A percentile compares a stretch with the other conserved stretches of the same genome.
Evolutionary conservation across 2,797 vertebrate genomes (phyloP).

Genomic region (Phoxinus dragarum): DNA sequence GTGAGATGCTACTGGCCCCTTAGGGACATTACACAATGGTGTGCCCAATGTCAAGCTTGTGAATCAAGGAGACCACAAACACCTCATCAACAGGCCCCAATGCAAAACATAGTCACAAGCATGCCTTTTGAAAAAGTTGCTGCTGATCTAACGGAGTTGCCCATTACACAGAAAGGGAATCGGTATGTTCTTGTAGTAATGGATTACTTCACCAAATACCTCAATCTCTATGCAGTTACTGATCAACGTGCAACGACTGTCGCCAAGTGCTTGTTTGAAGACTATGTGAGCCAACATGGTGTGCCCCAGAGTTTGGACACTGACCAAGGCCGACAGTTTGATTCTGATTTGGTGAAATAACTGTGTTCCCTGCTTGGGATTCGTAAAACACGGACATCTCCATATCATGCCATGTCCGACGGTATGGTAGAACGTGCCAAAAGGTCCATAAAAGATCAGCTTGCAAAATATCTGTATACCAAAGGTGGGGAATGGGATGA

Average conservation of each 20-base stretch:
- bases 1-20: slow-evolving; percentile 37
- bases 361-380: background rate
- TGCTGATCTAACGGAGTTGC: too few relatives aligned
- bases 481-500: slow-evolving; percentile 3
- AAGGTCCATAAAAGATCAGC: background rate
- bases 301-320: background rate
- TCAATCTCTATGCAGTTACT: slow-evolving; percentile 31
- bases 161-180: too few relatives aligned
- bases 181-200: slow-evolving; percentile 34
- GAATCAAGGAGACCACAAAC: slow-evolving; percentile 6
- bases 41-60: slow-evolving; percentile 43
- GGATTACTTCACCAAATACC: slow-evolving; percentile 41
- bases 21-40: slow-evolving; percentile 12
- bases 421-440: background rate
- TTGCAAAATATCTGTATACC: background rate
- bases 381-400: background rate
- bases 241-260: slow-evolving; percentile 19
- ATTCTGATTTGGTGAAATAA: slow-evolving; percentile 5
- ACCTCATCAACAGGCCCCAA: background rate
- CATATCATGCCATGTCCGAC: background rate
- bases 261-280: slow-evolving; percentile 50
- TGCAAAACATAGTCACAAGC: too few relatives aligned
- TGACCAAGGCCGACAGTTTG: slow-evolving; percentile 5
- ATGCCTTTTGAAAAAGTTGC: background rate
- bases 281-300: slow-evolving; percentile 36